A percentile compares a stretch with the other conserved stretches of the same genome.
Evolutionary conservation across 2,797 vertebrate genomes (phyloP).

Genomic region (Danionella dracula): DNA sequence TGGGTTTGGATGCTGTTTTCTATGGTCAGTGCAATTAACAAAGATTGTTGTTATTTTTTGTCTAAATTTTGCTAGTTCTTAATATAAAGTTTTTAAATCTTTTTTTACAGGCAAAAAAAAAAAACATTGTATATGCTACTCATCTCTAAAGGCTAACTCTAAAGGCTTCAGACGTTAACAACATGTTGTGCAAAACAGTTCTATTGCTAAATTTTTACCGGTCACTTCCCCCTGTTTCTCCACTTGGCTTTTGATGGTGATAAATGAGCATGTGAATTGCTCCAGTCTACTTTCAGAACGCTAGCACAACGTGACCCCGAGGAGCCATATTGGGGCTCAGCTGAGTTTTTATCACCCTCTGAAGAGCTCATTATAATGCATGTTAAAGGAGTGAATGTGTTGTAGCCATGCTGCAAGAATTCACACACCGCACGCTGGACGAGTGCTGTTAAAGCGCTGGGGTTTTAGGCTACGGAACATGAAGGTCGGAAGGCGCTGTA

Average conservation of each 20-base stretch:
- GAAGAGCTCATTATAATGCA: constrained; percentile 25
- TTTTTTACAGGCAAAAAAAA: too few relatives aligned
- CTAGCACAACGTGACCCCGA: constrained; percentile 9
- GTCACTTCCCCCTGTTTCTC: not conserved
- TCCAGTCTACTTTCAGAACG: not conserved
- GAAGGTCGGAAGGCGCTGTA: not conserved
- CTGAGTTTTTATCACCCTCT: constrained; percentile 30
- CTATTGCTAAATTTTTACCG: not conserved
- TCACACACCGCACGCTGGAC: not conserved
- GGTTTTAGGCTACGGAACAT: not conserved
- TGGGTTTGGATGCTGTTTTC: too few relatives aligned
- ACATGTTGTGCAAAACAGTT: not conserved
- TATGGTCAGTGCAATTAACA: too few relatives aligned
- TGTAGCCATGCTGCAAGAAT: not conserved
- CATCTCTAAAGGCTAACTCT: too few relatives aligned
- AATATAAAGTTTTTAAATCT: too few relatives aligned
- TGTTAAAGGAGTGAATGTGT: constrained; percentile 13
- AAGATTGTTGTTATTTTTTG: too few relatives aligned
- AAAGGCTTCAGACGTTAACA: not conserved
- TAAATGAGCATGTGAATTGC: constrained; percentile 16
- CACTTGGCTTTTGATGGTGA: constrained; percentile 18
- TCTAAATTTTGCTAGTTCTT: too few relatives aligned
- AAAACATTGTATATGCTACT: too few relatives aligned
- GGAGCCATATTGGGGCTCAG: constrained; percentile 21
- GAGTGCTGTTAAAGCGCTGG: not conserved